Conservation (phyloP, 2,113 vertebrate genomes). For the Polypterus bichir region DNA sequence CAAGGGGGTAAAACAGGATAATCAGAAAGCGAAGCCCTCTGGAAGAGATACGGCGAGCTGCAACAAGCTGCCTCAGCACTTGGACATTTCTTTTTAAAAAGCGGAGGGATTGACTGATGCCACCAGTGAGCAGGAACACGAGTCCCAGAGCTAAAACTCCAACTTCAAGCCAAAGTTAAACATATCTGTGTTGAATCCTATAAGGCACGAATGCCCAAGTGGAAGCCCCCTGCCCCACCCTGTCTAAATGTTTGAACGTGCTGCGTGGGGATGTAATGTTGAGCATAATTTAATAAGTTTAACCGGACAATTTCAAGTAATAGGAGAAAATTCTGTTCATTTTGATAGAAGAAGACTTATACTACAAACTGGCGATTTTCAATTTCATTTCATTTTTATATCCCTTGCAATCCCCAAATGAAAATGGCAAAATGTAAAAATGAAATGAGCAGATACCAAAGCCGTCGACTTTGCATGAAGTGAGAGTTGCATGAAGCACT, state of each 20-base stretch:
- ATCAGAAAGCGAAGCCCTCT: conserved; percentile 28
- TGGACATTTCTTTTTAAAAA: conserved; percentile 22
- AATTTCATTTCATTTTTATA: neutral
- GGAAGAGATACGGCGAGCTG: conserved; percentile 21
- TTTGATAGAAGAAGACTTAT: neutral
- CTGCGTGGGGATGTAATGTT: neutral
- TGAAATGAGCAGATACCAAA: neutral
- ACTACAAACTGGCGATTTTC: neutral
- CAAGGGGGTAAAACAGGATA: conserved; percentile 28
- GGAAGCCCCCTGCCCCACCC: no score
- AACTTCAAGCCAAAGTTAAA: no score
- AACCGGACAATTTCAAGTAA: neutral
- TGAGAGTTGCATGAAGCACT: neutral
- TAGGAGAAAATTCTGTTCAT: neutral
- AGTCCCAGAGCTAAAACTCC: no score
- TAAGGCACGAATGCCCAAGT: no score
- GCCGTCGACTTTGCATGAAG: neutral
- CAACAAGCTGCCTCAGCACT: conserved; percentile 29
- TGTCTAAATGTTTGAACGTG: neutral
- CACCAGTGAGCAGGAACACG: no score
- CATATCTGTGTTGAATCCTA: no score
- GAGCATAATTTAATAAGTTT: neutral
- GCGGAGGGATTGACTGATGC: no score
- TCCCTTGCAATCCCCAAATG: neutral
- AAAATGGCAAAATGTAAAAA: neutral